Conservation (phyloP, 2,113 vertebrate species). For the Natator depressus region DNA sequence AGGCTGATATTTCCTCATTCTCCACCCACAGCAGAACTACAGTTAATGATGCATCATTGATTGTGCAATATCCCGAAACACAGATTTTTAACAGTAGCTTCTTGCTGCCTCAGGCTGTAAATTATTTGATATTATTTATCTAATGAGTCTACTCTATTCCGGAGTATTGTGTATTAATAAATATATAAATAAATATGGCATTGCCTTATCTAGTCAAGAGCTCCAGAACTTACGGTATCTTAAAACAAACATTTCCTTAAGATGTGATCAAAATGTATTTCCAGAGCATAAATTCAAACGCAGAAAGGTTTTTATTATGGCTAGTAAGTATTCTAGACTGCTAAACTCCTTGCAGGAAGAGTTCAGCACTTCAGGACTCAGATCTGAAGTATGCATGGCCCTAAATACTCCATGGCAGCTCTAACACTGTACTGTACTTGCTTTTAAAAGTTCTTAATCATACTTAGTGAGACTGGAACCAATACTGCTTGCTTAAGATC, state of each 20-base stretch:
- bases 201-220: not conserved
- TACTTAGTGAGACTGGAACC: conserved; percentile 41
- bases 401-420: conserved; percentile 21
- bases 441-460: conserved; percentile 45
- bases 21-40: not conserved
- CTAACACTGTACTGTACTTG: conserved; percentile 27
- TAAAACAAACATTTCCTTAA: not conserved
- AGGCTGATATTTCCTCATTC: not conserved
- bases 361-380: not conserved
- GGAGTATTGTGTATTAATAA: not conserved
- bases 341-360: not conserved
- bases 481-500: conserved; percentile 34
- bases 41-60: not conserved
- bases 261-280: not conserved
- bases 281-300: conserved; percentile 14
- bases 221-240: not conserved
- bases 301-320: not conserved
- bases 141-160: not conserved
- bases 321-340: not conserved
- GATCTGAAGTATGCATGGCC: conserved; percentile 20
- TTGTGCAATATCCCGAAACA: not conserved
- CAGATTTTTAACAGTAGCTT: not conserved
- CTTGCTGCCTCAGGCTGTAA: not conserved
- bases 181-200: not conserved
- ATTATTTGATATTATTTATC: conserved; percentile 1